Evolutionary conservation across 2,888 invertebrate species (phyloP).

Genomic region (Eupithecia exiguata): DNA sequence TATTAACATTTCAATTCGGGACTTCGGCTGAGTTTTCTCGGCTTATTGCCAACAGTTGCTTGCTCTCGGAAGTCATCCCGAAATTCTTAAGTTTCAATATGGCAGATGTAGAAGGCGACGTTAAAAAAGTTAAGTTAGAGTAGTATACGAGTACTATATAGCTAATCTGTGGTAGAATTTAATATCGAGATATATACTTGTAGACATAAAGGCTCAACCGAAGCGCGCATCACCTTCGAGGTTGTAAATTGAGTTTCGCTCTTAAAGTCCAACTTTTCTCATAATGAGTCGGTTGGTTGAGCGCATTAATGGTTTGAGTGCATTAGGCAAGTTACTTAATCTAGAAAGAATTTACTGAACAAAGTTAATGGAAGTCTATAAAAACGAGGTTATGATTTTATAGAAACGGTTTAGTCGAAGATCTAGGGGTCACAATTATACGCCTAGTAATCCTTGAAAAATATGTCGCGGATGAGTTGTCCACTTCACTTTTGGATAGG

Average conservation of each 20-base stretch:
- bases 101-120: background rate
- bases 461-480: no score
- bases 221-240: conserved; percentile 48
- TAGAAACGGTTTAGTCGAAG: background rate
- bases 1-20: conserved; percentile 13
- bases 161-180: background rate
- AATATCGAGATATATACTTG: background rate
- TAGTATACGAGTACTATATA: background rate
- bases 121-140: background rate
- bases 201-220: background rate
- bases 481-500: no score
- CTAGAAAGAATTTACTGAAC: background rate
- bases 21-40: conserved; percentile 19
- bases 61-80: background rate
- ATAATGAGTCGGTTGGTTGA: conserved; percentile 59
- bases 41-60: conserved; percentile 11
- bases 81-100: background rate
- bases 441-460: no score
- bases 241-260: conserved; percentile 60
- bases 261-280: conserved; percentile 63
- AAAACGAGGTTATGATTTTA: background rate
- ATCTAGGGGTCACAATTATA: background rate
- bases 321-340: conserved; percentile 43
- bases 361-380: background rate
- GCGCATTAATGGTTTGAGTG: conserved; percentile 46